A percentile compares a stretch with the other conserved stretches of the same genome.
phyloP scores from a whole-genome alignment of 2,113 vertebrate species.

The Istiophorus platypterus region DNA sequence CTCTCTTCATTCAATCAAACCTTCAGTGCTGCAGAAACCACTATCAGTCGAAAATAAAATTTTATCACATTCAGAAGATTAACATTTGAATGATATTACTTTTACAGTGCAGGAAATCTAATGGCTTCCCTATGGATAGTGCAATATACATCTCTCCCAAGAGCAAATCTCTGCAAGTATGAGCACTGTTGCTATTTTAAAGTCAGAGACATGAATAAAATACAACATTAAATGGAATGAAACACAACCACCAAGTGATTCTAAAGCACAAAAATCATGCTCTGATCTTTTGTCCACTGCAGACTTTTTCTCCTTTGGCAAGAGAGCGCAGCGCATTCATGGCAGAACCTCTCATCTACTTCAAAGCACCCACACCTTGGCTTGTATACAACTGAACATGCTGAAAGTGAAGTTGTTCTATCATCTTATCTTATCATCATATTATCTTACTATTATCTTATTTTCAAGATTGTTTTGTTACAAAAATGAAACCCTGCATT shows the following conservation, averaged over 20 bases:
- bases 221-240: neutral
- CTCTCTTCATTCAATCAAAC: conserved; percentile 44
- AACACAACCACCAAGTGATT: neutral
- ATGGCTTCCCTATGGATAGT: conserved; percentile 5
- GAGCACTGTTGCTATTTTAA: neutral
- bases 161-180: neutral
- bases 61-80: conserved; percentile 32
- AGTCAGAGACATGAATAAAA: conserved; percentile 2
- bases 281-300: neutral
- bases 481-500: neutral
- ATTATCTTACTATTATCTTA: too few relatives aligned
- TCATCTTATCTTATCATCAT: too few relatives aligned
- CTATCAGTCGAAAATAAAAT: conserved; percentile 36
- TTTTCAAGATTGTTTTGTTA: neutral
- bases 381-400: neutral
- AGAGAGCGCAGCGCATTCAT: neutral
- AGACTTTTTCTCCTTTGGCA: conserved; percentile 13
- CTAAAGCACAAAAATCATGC: neutral
- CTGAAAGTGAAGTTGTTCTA: conserved; percentile 2
- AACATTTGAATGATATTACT: conserved; percentile 23
- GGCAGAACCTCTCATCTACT: neutral
- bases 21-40: conserved; percentile 19
- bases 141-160: conserved; percentile 12
- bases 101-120: conserved; percentile 19
- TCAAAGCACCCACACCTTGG: conserved; percentile 8